Conservation (phyloP, 2,888 invertebrate genomes). For the Carcina quercana region DNA sequence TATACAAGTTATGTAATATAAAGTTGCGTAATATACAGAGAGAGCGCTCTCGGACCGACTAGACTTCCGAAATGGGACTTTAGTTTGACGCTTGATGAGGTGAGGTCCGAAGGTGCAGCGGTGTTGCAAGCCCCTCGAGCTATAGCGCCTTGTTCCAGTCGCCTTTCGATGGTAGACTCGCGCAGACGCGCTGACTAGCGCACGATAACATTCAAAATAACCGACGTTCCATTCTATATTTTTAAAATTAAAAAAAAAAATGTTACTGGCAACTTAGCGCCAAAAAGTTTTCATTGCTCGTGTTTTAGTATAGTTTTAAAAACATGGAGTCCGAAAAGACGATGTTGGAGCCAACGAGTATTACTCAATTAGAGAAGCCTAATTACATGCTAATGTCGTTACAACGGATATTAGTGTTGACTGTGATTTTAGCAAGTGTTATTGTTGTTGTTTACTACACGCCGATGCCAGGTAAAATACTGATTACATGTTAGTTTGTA, state of each 20-base stretch:
- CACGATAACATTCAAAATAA: conserved; percentile 3
- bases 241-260: too few relatives aligned
- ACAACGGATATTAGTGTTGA: conserved; percentile 78
- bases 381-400: conserved; percentile 75
- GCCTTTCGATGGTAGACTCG: conserved; percentile 53
- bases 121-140: conserved; percentile 26
- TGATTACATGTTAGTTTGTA: too few relatives aligned
- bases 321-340: conserved; percentile 57
- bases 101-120: conserved; percentile 14
- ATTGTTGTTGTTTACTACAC: conserved; percentile 81
- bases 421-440: conserved; percentile 78
- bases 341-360: conserved; percentile 27
- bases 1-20: conserved; percentile 44
- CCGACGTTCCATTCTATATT: too few relatives aligned
- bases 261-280: too few relatives aligned
- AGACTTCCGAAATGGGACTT: conserved; percentile 53
- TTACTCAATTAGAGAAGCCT: conserved; percentile 46
- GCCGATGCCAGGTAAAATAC: conserved; percentile 78
- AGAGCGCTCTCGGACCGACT: conserved; percentile 38
- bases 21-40: conserved; percentile 49
- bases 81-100: too few relatives aligned
- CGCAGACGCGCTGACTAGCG: conserved; percentile 42
- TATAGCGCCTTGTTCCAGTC: conserved; percentile 38
- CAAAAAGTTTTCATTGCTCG: too few relatives aligned
- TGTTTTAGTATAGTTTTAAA: too few relatives aligned